Conservation (phyloP, 2,888 invertebrate genomes). For the Ectemnius cavifrons region DNA sequence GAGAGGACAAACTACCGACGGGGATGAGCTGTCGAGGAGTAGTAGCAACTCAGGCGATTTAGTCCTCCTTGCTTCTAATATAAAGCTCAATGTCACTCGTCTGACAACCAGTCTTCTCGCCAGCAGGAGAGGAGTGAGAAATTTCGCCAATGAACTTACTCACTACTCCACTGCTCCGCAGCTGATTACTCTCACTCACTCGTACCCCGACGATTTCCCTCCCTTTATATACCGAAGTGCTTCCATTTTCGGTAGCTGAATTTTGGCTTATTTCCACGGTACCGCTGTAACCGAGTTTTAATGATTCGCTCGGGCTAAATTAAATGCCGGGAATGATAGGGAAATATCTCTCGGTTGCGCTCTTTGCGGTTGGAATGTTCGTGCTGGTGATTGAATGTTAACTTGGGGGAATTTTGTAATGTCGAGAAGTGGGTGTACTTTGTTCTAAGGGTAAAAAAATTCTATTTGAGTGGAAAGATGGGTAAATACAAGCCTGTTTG, state of each 20-base stretch:
- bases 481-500: conserved; percentile 30
- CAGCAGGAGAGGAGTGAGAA: not conserved
- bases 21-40: not conserved
- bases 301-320: too few relatives aligned
- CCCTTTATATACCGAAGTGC: too few relatives aligned
- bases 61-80: not conserved
- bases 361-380: too few relatives aligned
- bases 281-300: too few relatives aligned
- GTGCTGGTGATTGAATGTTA: too few relatives aligned
- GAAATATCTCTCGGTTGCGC: too few relatives aligned
- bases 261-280: too few relatives aligned
- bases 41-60: not conserved
- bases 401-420: too few relatives aligned
- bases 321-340: too few relatives aligned
- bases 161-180: not conserved
- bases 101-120: not conserved
- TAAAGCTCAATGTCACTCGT: not conserved
- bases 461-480: not conserved
- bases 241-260: too few relatives aligned
- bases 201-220: not conserved
- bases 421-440: too few relatives aligned
- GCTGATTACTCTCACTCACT: not conserved
- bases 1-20: not conserved
- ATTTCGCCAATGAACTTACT: not conserved
- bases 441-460: too few relatives aligned